Base-by-base conservation (phyloP, 2,113 vertebrate species). In the Pitta sordida region DNA sequence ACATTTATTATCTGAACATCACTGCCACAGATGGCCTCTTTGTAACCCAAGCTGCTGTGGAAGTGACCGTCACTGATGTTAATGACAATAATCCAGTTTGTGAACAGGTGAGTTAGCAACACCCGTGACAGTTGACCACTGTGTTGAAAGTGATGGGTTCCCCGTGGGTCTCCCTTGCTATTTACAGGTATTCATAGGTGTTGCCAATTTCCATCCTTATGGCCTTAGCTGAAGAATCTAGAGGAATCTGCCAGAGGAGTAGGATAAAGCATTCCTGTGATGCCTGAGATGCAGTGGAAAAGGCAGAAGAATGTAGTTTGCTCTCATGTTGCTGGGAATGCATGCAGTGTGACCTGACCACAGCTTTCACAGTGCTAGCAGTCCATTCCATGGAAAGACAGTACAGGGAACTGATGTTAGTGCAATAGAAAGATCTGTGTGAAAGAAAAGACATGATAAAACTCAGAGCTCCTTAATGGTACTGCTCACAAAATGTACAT, bases 21-120 rank as follows among this genome's bases (percentile, higher is more conserved):
- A 99, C 99, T 0, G 99, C 99, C 30, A 99, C 98, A 0, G 99
- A 99, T 36, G 99, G 99, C 55, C 98, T 99, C 20, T 99, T 99
- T 55, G 99, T 99, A 83, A 99, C 99, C 30, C 98, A 98, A 68
- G 98, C 99, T 64, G 93, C 96, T 4, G 98, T 99, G 30, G 99
- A 99, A 93, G 99, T 99, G 65, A 97, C 96, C 1, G 99, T 99
- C 86, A 98, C 93, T 11, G 99, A 99, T 13, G 98, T 98, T 46
- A 99, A 99, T 77, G 99, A 99, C 93, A 99, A 99, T 87, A 98
- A 93, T 46, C 99, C 99, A 2, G 82, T 99, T 48, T 99, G 99
- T 95, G 98, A 99, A 34, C 98, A 99, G 98, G 99, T 99, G 78
- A 97, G 97, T 87, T 32, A 49, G 34, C 86, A 55, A 15, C 21